Evolutionary conservation across 2,888 invertebrate genomes (phyloP), one percentile per base, ranked within the genome.

Genomic region (Aricia artaxerxes): DNA sequence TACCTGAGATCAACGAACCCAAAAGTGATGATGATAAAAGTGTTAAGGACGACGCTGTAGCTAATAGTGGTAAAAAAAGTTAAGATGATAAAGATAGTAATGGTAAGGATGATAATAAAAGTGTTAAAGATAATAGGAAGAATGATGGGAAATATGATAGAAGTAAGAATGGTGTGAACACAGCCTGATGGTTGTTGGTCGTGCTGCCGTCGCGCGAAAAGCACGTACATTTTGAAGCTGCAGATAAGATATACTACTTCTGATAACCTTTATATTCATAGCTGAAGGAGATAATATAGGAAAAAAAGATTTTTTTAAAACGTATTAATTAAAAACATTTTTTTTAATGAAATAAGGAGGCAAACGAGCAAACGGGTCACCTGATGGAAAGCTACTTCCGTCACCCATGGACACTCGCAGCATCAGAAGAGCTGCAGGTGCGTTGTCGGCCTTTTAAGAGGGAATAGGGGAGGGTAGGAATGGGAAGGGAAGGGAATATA

Each of bases 171-270:
- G 84, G 85, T 44, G 77, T 72, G 40, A 86, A 82, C 80, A 85
- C 88, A 80, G 88, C 91, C 87, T 94, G 94, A 94, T 93, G 92
- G 94, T 91, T 91, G 85, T 87, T 90, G 82, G 91, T 91, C 82
- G 90, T 92, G 88, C 89, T 93, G 85, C 92, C 92, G 60, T 83
- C 88, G 85, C 89, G 88, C 86, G 88, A 87, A 82, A 95, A 94
- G 88, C 94, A 93, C 87, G 95, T 95, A 84, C 94, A 94, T 83
- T 95, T 95, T 81, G 92, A 93, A 86, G 85, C 89, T 79, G 89
- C 87, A 80, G 94, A 94, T 85, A 88, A 91, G 83, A 86, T 95
- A 82, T 91, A 93, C 82, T 95, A 94, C 84, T 93, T 94, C 84
- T 93, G 77, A 80, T 49, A 73, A 2, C 72, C 16, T 40, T 73